These are phyloP conservation scores for Catocala fraxini DNA, from an alignment of 2,888 invertebrate genomes.

Conservation along the genomic window DNA sequence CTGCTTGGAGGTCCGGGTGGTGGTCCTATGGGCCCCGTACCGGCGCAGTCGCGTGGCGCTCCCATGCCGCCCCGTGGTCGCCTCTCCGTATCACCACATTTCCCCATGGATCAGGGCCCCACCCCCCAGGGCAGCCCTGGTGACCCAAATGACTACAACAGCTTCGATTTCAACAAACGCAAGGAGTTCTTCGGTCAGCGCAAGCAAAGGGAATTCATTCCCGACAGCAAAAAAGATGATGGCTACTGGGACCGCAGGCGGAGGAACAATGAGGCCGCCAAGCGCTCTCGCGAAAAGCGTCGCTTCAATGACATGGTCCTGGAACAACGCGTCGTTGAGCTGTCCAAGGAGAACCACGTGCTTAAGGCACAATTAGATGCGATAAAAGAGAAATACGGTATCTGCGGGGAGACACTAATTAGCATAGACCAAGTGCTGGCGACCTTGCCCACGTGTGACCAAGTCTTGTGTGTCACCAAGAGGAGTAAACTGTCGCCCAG, in stretches of 20 bases:
- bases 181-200: constrained; percentile 96
- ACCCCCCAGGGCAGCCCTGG: constrained; percentile 63
- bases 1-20: constrained; percentile 74
- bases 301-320: constrained; percentile 98
- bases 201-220: constrained; percentile 98
- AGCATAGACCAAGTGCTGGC: constrained; percentile 96
- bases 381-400: constrained; percentile 97
- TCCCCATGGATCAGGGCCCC: constrained; percentile 82
- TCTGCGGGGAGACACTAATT: constrained; percentile 94
- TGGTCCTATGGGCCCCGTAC: constrained; percentile 76
- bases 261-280: constrained; percentile 98
- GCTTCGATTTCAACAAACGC: constrained; percentile 90
- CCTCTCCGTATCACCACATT: constrained; percentile 79
- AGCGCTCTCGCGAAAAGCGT: constrained; percentile 98
- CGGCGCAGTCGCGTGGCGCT: constrained; percentile 70
- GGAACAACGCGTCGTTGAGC: constrained; percentile 96
- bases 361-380: constrained; percentile 97
- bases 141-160: constrained; percentile 76
- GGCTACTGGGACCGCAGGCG: constrained; percentile 99
- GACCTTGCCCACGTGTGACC: constrained; percentile 94
- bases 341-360: constrained; percentile 98
- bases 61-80: constrained; percentile 74
- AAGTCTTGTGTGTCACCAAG: constrained; percentile 94
- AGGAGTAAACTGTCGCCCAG: constrained; percentile 86
- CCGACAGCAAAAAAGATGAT: constrained; percentile 98